Evolutionary conservation across 2,888 invertebrate species (phyloP).

Genomic region (Lydus trimaculatus): DNA sequence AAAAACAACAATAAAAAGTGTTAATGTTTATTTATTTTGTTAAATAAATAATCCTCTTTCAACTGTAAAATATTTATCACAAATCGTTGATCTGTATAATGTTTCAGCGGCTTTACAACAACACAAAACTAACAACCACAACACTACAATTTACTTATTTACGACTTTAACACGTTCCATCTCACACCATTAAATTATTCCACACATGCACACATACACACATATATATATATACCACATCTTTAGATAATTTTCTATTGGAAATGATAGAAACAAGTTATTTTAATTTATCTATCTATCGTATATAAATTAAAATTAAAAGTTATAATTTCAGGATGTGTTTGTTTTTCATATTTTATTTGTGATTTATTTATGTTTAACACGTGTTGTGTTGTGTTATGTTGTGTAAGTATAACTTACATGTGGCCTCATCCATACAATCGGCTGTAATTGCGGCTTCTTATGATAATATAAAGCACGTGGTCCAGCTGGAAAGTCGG

Average conservation of each 20-base stretch:
- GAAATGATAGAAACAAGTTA: not conserved
- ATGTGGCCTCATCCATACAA: constrained; percentile 73
- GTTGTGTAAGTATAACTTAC: constrained; percentile 61
- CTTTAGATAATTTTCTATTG: not conserved
- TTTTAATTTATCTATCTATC: not conserved
- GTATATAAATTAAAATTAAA: not conserved
- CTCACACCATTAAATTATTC: constrained; percentile 27
- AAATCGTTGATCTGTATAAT: not conserved
- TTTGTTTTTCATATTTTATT: not conserved
- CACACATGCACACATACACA: too few relatives aligned
- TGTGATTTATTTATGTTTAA: not conserved
- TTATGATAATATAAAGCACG: constrained; percentile 66
- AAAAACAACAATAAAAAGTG: too few relatives aligned
- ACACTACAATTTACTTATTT: not conserved
- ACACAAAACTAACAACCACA: not conserved
- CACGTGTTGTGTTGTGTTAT: not conserved
- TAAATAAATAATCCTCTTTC: constrained; percentile 3
- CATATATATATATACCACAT: not conserved
- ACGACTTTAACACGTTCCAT: constrained; percentile 1
- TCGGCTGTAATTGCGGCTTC: constrained; percentile 65
- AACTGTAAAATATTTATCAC: not conserved
- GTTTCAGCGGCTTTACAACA: not conserved
- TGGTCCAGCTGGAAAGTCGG: constrained; percentile 66
- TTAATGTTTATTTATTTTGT: constrained; percentile 33
- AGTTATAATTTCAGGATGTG: not conserved